These are phyloP conservation scores for Maniola hyperantus DNA, from an alignment of 2,888 invertebrate genomes.

Conservation along the genomic window DNA sequence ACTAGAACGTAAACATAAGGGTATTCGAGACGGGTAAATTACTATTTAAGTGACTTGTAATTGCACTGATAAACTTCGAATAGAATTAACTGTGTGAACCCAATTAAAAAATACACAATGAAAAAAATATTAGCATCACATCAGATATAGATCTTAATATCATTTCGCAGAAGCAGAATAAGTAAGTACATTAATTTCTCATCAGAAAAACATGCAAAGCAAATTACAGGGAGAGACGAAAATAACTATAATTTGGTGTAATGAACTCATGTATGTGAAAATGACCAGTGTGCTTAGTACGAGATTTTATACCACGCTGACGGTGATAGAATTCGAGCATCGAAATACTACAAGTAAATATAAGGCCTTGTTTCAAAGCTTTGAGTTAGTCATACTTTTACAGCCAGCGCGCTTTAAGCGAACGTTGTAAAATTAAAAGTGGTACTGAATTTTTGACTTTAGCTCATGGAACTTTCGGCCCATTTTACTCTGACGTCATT, in stretches of 20 bases:
- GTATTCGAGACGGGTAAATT: not conserved
- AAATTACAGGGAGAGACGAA: conserved; percentile 58
- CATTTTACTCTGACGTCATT: too few relatives aligned
- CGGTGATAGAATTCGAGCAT: too few relatives aligned
- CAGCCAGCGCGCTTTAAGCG: too few relatives aligned
- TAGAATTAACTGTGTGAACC: conserved; percentile 33
- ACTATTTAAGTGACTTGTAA: conserved; percentile 4
- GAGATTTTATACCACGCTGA: too few relatives aligned
- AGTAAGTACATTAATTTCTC: conserved; percentile 51
- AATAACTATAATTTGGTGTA: conserved; percentile 63
- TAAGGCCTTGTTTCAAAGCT: too few relatives aligned
- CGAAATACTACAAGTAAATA: too few relatives aligned
- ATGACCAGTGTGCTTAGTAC: conserved; percentile 54
- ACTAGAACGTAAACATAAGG: not conserved
- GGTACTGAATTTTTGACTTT: too few relatives aligned
- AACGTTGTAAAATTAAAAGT: too few relatives aligned
- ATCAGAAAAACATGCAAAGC: conserved; percentile 61
- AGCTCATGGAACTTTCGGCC: too few relatives aligned
- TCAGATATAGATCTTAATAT: conserved; percentile 41
- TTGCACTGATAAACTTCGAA: conserved; percentile 15
- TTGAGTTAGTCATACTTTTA: too few relatives aligned
- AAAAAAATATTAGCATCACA: conserved; percentile 33
- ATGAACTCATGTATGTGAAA: conserved; percentile 59
- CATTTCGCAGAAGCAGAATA: conserved; percentile 43
- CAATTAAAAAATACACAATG: conserved; percentile 34